These are phyloP conservation scores for Arrhopalites spinosus DNA, from an alignment of 2,888 invertebrate species.

Conservation along the genomic window DNA sequence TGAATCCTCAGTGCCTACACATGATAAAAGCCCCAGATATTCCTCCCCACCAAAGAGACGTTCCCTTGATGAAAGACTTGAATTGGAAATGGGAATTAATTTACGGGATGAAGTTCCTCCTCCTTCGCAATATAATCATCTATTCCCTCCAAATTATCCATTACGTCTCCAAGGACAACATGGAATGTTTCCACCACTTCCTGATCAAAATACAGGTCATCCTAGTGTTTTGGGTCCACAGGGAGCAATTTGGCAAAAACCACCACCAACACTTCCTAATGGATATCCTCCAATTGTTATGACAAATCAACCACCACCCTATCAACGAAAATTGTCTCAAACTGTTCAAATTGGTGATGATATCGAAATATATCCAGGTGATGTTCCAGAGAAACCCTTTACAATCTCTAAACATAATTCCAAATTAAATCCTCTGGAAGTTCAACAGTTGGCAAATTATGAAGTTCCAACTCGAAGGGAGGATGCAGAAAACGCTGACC, in stretches of 20 bases:
- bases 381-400: constrained; percentile 56
- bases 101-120: constrained; percentile 41
- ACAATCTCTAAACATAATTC: constrained; percentile 38
- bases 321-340: constrained; percentile 45
- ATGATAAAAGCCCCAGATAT: constrained; percentile 2
- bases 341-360: constrained; percentile 60
- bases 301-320: background rate
- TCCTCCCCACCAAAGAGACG: constrained; percentile 64
- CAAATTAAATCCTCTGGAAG: constrained; percentile 25
- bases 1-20: constrained; percentile 1
- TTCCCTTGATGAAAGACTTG: constrained; percentile 67
- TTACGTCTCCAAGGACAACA: background rate
- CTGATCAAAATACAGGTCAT: background rate
- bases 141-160: background rate
- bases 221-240: background rate
- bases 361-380: constrained; percentile 66
- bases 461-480: constrained; percentile 24
- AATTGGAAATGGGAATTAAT: constrained; percentile 64
- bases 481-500: constrained; percentile 20
- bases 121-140: background rate
- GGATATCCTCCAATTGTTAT: background rate
- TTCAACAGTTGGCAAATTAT: constrained; percentile 25
- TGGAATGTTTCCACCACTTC: constrained; percentile 19
- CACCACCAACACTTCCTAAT: background rate
- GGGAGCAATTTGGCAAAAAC: background rate